Base-by-base conservation (phyloP, 2,888 invertebrate species). In the Rhopalosiphum nymphaeae region DNA sequence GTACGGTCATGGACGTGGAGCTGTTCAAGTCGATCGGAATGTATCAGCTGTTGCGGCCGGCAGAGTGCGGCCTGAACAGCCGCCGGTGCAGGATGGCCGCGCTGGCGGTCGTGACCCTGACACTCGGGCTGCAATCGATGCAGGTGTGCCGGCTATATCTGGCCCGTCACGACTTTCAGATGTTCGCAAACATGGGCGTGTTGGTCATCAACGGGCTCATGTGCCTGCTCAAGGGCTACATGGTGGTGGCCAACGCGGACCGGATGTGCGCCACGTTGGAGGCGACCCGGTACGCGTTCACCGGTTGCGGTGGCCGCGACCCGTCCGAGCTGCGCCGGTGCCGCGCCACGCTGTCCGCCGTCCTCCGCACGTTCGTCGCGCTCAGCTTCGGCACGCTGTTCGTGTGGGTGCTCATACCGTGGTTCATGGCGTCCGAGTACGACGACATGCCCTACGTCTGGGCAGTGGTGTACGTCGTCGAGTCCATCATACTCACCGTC, bases 211-310 rank as follows among this genome's bases (percentile, higher is more conserved):
- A 57, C n/a, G 13, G 53, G 56, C 0, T 44, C 7, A n/a, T 85
- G 44, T 91, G 85, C 57, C 16, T 56, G 85, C 13, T 57, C 85
- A 91, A 91, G 85, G 91, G 85, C 29, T 21, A 44, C 85, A 25
- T 21, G 56, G 29, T 56, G 44, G 29, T 44, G 13, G 7, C n/a
- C 29, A 56, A 85, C 57, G 56, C 85, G 85, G 56, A 57, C 29
- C 13, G 25, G 57, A 29, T 91, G 91, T 2, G 29, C 44, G n/a
- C 3, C 44, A 85, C 44, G 25, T 44, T 91, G 85, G n/a, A 57
- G 25, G 21, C 42, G 11, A 42, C 85, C 44, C n/a, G n/a, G 42
- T 85, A 91, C 56, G 25, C 85, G 44, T 91, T 85, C 56, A 91
- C 91, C 10, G 10, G 16, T 11, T 57, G 85, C 56, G 85, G 85